Base-by-base conservation (phyloP, 1,140 invertebrate genomes). In the Drosophila arawakana region DNA sequence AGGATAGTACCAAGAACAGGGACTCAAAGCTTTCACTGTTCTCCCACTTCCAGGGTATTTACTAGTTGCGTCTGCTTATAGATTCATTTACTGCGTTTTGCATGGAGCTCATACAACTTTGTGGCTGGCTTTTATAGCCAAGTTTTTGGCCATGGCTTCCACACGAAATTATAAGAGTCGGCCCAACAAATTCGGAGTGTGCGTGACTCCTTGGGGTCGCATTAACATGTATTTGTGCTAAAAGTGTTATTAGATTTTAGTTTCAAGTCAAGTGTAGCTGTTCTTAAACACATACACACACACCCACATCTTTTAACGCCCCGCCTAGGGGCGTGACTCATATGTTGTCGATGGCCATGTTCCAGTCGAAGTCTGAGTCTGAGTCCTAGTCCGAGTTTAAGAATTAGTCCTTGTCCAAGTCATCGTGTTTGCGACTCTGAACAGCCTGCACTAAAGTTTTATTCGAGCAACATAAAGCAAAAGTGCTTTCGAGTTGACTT, bases 221-320 rank as follows among this genome's bases (percentile, higher is more conserved):
- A 88, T 88, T 88, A 88, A 89, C 84, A 88, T 88, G 84, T 88
- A 88, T 88, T 88, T 88, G 84, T 84, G 81, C 84, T 88, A 88
- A 88, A 88, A 88, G 84, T 88, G 84, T 90, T 88, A 88, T 88
- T 88, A 88, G 84, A 88, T 88, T 88, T 88, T 88, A 88, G 84
- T 90, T 88, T 89, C 84, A 80, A 88, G 84, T 88, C 84, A 89
- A 88, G 80, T 88, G 84, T 71, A 68, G 70, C 41, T 70, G 46
- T 63, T 39, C 47, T n/a, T 41, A 18, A 21, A 21, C 15, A 37
- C 59, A 39, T 34, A 15, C 34, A 13, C 0, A 21, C 13, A 5
- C 2, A 47, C 15, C 9, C 15, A 10, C 18, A 21, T 21, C 34
- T 13, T 55, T 37, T 10, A 7, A 18, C 15, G 25, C 21, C 15